phyloP scores from a whole-genome alignment of 2,797 vertebrate genomes.

The Cynopterus sphinx region DNA sequence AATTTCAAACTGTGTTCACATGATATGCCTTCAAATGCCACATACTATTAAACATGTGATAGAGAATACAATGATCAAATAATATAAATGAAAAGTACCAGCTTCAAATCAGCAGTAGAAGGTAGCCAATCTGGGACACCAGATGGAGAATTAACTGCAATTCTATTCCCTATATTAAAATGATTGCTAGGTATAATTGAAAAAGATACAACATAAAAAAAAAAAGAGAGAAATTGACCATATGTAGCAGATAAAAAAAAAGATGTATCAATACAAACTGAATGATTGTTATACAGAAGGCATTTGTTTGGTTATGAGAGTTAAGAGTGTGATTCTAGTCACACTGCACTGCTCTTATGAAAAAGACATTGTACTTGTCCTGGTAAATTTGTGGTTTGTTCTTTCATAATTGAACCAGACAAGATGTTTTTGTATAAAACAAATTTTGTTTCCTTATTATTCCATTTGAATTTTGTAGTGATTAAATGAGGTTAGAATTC shows the following conservation, averaged over 20 bases:
- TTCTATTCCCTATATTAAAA: slow-evolving; percentile 84
- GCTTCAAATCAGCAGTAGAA: slow-evolving; percentile 62
- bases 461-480: neutral
- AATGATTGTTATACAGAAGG: slow-evolving; percentile 48
- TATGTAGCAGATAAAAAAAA: slow-evolving; percentile 71
- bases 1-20: slow-evolving; percentile 52
- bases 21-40: slow-evolving; percentile 69
- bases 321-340: slow-evolving; percentile 32
- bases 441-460: neutral
- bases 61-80: slow-evolving; percentile 74
- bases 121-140: slow-evolving; percentile 78
- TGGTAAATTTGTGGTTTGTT: neutral
- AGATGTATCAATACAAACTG: slow-evolving; percentile 58
- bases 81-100: slow-evolving; percentile 71
- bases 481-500: neutral
- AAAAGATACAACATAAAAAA: slow-evolving; percentile 73
- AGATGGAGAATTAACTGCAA: slow-evolving; percentile 82
- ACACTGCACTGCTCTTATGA: neutral
- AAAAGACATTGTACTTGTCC: neutral
- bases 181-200: slow-evolving; percentile 78
- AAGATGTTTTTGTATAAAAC: neutral
- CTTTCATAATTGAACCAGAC: neutral
- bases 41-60: slow-evolving; percentile 64
- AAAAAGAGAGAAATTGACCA: slow-evolving; percentile 67
- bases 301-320: slow-evolving; percentile 54